Evolutionary conservation across 37 sponge, comb jelly and placozoan species (phyloP).

Genomic region (Lycopodina hypogea): DNA sequence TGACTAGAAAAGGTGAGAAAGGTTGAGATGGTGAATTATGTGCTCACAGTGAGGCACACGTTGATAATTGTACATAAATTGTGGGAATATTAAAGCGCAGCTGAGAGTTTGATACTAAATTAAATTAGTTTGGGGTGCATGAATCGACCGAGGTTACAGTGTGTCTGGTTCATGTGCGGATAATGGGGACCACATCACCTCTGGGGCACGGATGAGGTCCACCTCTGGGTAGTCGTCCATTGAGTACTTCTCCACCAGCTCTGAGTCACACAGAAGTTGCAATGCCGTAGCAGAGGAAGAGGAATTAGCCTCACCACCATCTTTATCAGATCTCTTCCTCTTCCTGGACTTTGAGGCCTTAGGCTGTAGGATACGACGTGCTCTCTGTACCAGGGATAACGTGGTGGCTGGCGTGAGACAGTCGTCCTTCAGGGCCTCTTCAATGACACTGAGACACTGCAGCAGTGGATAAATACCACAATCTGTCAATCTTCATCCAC

Average conservation of each 20-base stretch:
- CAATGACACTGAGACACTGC: constrained; percentile 61
- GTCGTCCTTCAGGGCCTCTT: constrained; percentile 45
- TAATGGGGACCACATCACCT: too few species aligned
- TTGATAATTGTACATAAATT: too few species aligned
- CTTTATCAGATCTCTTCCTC: not conserved
- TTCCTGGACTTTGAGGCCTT: not conserved
- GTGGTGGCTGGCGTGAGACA: constrained; percentile 24
- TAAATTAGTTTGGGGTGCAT: too few species aligned
- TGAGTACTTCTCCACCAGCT: not conserved
- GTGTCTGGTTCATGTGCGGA: too few species aligned
- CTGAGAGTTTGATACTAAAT: too few species aligned
- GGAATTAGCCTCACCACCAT: not conserved
- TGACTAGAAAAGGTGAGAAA: too few species aligned
- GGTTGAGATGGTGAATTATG: too few species aligned
- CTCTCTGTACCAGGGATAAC: constrained; percentile 56
- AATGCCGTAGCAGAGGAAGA: not conserved
- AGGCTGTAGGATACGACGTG: constrained; percentile 33
- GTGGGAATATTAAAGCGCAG: too few species aligned
- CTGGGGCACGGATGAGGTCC: constrained; percentile 26
- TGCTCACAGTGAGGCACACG: too few species aligned
- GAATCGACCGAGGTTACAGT: too few species aligned
- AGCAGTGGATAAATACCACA: too few species aligned
- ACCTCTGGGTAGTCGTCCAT: constrained; percentile 38
- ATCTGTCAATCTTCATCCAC: too few species aligned
- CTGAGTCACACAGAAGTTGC: not conserved